Evolutionary conservation across 2,888 invertebrate genomes (phyloP).

Genomic region (Charanyca ferruginea): DNA sequence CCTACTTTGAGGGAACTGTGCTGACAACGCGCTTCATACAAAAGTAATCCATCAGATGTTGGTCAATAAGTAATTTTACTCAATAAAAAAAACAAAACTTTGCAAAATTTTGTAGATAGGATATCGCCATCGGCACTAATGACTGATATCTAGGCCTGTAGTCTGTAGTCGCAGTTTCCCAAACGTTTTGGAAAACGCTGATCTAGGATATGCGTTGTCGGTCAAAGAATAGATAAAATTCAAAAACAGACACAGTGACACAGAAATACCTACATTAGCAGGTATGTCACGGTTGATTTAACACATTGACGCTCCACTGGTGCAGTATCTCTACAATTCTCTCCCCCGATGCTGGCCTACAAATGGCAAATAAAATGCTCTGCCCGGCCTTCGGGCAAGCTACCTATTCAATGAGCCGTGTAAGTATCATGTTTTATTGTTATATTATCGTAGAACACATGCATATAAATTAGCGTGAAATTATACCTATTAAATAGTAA

Average conservation of each 20-base stretch:
- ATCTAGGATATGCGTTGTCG: no score
- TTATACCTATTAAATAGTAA: not conserved
- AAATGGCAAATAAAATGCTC: slow-evolving; percentile 55
- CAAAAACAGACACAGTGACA: slow-evolving; percentile 46
- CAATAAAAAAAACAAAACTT: no score
- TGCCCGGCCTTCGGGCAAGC: slow-evolving; percentile 38
- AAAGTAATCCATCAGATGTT: no score
- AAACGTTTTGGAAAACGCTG: no score
- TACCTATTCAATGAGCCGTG: slow-evolving; percentile 41
- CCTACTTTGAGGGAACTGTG: not conserved
- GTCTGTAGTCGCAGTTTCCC: no score
- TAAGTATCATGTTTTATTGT: slow-evolving; percentile 38
- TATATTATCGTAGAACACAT: slow-evolving; percentile 16
- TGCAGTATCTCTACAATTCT: slow-evolving; percentile 40
- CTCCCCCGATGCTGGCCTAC: slow-evolving; percentile 48
- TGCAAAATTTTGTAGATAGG: no score
- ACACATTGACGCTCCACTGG: slow-evolving; percentile 35
- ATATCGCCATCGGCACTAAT: no score
- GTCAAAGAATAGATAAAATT: no score
- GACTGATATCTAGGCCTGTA: no score
- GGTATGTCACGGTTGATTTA: slow-evolving; percentile 60
- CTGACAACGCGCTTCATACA: not conserved
- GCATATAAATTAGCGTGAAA: slow-evolving; percentile 25
- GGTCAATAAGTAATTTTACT: no score
- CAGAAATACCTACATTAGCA: slow-evolving; percentile 30